Conservation (phyloP, 2,888 invertebrate genomes). For the Platypus cylindrus region DNA sequence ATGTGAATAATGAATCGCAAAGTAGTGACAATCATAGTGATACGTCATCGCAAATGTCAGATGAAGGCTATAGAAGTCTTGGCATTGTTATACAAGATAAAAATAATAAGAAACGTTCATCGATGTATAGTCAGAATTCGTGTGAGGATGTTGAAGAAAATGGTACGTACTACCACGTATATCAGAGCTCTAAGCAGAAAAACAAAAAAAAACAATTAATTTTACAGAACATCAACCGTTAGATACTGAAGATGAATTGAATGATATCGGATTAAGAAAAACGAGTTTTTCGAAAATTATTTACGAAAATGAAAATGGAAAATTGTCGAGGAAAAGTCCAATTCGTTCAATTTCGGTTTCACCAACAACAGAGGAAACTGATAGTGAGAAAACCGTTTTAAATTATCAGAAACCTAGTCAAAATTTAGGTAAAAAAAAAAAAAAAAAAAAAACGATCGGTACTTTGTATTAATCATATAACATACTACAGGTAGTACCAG, state of each 20-base stretch:
- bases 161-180: slow-evolving; percentile 46
- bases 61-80: slow-evolving; percentile 72
- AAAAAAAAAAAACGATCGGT: slow-evolving; percentile 10
- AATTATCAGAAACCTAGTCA: slow-evolving; percentile 9
- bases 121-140: slow-evolving; percentile 59
- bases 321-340: slow-evolving; percentile 14
- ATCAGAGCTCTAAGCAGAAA: too few relatives aligned
- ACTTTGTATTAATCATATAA: too few relatives aligned
- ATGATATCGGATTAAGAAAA: slow-evolving; percentile 56
- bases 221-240: slow-evolving; percentile 51
- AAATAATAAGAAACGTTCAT: slow-evolving; percentile 42
- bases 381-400: slow-evolving; percentile 9
- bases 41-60: slow-evolving; percentile 73
- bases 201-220: too few relatives aligned
- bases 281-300: slow-evolving; percentile 54
- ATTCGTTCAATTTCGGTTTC: slow-evolving; percentile 15
- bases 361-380: slow-evolving; percentile 10
- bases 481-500: too few relatives aligned
- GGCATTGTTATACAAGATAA: slow-evolving; percentile 52
- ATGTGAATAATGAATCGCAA: slow-evolving; percentile 27
- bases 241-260: slow-evolving; percentile 50
- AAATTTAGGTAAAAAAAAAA: slow-evolving; percentile 9
- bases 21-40: slow-evolving; percentile 43
- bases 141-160: slow-evolving; percentile 59
- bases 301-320: slow-evolving; percentile 35